Evolutionary conservation across 2,888 invertebrate genomes (phyloP).

Genomic region (Nomada hirtipes): DNA sequence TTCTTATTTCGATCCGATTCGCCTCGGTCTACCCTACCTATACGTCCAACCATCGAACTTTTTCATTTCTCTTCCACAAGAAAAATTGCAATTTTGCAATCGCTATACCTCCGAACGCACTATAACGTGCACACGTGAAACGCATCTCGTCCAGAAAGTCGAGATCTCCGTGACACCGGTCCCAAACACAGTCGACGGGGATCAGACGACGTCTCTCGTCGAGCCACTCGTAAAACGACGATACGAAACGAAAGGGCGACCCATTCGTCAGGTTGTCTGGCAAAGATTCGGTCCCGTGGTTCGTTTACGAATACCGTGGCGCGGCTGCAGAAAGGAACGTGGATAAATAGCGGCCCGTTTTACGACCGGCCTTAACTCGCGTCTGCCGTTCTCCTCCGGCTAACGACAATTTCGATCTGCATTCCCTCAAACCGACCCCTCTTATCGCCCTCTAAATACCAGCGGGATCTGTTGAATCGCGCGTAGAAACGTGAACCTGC

Average conservation of each 20-base stretch:
- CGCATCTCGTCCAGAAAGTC: no score
- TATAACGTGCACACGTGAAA: no score
- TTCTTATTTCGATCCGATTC: no score
- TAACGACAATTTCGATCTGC: conserved; percentile 53
- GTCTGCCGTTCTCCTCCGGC: conserved; percentile 20
- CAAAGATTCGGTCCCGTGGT: conserved; percentile 33
- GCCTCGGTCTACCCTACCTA: no score
- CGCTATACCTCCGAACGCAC: no score
- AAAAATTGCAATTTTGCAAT: no score
- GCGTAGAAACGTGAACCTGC: not conserved
- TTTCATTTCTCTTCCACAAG: no score
- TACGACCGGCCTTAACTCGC: conserved; percentile 46
- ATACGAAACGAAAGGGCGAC: conserved; percentile 16
- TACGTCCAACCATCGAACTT: no score
- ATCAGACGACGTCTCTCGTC: conserved; percentile 49
- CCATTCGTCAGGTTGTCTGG: conserved; percentile 54
- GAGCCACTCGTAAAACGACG: conserved; percentile 36
- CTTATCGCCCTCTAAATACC: conserved; percentile 35
- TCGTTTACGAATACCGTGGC: conserved; percentile 42
- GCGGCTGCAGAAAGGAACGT: conserved; percentile 26
- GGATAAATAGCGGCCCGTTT: conserved; percentile 56
- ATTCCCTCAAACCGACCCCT: conserved; percentile 33
- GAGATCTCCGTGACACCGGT: no score
- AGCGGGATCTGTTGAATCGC: conserved; percentile 16
- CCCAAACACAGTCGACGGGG: conserved; percentile 17